Evolutionary conservation across 2,113 vertebrate species (phyloP).

Genomic region (Empidonax traillii): DNA sequence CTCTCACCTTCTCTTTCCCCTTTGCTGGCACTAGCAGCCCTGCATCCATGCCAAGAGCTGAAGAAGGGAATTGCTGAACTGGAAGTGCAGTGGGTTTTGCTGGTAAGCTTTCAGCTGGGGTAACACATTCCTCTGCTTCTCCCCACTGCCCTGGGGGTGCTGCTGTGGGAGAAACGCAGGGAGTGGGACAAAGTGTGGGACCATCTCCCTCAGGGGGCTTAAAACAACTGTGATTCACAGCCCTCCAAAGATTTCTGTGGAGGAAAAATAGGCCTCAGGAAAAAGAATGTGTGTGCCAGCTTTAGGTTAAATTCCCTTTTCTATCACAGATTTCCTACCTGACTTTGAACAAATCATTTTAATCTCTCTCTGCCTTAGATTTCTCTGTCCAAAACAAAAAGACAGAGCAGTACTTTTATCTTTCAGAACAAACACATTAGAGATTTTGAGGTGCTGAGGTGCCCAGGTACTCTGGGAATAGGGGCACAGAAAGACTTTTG

Average conservation of each 20-base stretch:
- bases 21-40: neutral
- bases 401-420: constrained; percentile 27
- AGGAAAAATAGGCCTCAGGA: neutral
- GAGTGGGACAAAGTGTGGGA: neutral
- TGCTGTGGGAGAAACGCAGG: neutral
- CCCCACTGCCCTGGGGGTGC: neutral
- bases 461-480: neutral
- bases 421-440: constrained; percentile 26
- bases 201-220: neutral
- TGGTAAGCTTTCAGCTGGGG: neutral
- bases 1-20: neutral
- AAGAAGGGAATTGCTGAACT: neutral
- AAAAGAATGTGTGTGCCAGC: neutral
- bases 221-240: neutral
- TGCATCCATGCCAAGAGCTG: neutral
- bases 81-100: neutral
- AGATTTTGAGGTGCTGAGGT: constrained; percentile 37
- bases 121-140: neutral
- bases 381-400: constrained; percentile 19
- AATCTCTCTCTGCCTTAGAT: constrained; percentile 10
- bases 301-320: constrained; percentile 21
- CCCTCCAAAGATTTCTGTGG: neutral
- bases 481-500: neutral
- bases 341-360: constrained; percentile 45
- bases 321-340: neutral